These are phyloP conservation scores for Phymastichus coffea DNA, from an alignment of 1,140 invertebrate species.

Conservation along the genomic window DNA sequence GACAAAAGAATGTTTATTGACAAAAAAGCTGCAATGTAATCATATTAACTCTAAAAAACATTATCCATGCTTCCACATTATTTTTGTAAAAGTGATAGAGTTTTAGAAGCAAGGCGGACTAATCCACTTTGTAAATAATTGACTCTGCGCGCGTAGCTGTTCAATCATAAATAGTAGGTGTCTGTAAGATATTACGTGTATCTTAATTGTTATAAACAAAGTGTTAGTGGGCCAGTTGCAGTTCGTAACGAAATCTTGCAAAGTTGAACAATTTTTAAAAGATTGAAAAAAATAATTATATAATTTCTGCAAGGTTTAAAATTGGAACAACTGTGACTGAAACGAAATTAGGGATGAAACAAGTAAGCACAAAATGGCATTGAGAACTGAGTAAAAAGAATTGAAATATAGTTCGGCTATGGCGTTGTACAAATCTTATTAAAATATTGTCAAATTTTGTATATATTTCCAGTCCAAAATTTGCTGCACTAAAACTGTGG, in stretches of 20 bases:
- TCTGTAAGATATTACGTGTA: conserved; percentile 32
- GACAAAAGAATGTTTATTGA: background rate
- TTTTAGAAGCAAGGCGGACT: conserved; percentile 34
- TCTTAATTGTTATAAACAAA: conserved; percentile 26
- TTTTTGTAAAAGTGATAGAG: conserved; percentile 36
- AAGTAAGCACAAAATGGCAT: background rate
- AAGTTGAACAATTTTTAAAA: background rate
- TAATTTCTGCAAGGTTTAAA: background rate
- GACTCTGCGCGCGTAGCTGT: conserved; percentile 37
- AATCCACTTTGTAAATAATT: conserved; percentile 46
- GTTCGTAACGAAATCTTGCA: conserved; percentile 2
- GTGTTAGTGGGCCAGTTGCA: conserved; percentile 6
- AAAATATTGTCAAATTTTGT: conserved; percentile 12
- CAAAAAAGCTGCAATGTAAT: conserved; percentile 8
- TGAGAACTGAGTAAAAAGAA: background rate
- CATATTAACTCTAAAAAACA: conserved; percentile 26
- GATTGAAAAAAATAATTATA: background rate
- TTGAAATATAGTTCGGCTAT: conserved; percentile 1
- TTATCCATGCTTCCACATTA: conserved; percentile 35
- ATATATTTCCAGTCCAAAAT: conserved; percentile 20
- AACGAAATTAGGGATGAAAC: background rate
- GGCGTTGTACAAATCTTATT: conserved; percentile 7
- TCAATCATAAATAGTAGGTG: conserved; percentile 32
- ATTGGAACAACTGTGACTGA: background rate
- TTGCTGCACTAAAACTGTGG: conserved; percentile 3